phyloP scores from a whole-genome alignment of 2,113 vertebrate species.

The Chaetodon trifascialis region DNA sequence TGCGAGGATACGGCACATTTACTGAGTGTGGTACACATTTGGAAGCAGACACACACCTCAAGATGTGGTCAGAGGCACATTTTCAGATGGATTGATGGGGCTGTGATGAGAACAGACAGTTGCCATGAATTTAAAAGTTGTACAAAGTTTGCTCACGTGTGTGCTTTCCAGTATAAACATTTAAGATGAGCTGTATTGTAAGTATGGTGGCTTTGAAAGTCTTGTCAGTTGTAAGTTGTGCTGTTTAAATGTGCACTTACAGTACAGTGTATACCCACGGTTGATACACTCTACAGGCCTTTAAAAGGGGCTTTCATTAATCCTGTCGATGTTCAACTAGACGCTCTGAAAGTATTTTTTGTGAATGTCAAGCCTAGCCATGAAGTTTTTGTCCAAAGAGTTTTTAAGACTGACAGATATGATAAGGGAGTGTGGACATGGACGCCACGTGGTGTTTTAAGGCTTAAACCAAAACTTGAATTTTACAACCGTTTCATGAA shows the following conservation, averaged over 20 bases:
- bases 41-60: constrained; percentile 12
- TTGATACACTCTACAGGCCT: constrained; percentile 15
- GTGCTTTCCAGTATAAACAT: constrained; percentile 18
- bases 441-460: constrained; percentile 16
- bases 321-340: constrained; percentile 9
- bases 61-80: neutral
- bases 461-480: constrained; percentile 77
- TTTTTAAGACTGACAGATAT: constrained; percentile 18
- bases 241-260: constrained; percentile 21
- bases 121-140: constrained; percentile 40
- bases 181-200: constrained; percentile 27
- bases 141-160: constrained; percentile 38
- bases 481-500: constrained; percentile 68
- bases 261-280: constrained; percentile 6
- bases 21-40: neutral
- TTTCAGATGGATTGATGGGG: constrained; percentile 32
- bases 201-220: constrained; percentile 17
- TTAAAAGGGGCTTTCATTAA: constrained; percentile 18
- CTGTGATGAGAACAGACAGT: constrained; percentile 12
- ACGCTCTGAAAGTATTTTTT: constrained; percentile 32
- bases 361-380: constrained; percentile 41
- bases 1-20: neutral
- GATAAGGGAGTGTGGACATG: constrained; percentile 1
- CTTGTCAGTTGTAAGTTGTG: constrained; percentile 5
- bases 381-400: constrained; percentile 40